Evolutionary conservation across 2,113 vertebrate genomes (phyloP).

Genomic region (Casuarius casuarius): DNA sequence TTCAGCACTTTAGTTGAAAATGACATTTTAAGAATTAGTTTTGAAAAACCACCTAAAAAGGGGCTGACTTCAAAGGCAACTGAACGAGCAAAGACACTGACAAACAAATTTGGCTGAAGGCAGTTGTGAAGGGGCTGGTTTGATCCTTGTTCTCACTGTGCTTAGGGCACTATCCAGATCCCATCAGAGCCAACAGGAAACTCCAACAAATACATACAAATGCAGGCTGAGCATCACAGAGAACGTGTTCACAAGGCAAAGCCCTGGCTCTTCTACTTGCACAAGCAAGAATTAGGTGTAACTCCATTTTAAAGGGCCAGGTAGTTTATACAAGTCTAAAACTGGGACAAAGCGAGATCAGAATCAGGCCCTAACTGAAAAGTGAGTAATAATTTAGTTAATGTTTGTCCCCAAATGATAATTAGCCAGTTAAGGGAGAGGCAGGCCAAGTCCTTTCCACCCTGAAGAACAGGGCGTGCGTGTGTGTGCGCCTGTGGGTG

Average conservation of each 20-base stretch:
- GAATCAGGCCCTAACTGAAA: neutral
- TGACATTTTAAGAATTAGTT: neutral
- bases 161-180: slow-evolving; percentile 1
- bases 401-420: slow-evolving; percentile 43
- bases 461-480: slow-evolving; percentile 51
- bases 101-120: slow-evolving; percentile 45
- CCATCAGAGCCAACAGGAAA: slow-evolving; percentile 24
- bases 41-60: slow-evolving; percentile 19
- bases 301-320: neutral
- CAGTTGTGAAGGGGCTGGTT: neutral
- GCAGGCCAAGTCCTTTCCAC: slow-evolving; percentile 49
- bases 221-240: neutral
- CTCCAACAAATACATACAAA: neutral
- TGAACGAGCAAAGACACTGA: slow-evolving; percentile 7
- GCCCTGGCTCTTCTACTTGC: neutral
- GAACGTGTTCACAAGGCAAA: neutral
- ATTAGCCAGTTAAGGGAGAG: slow-evolving; percentile 55
- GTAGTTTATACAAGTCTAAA: neutral
- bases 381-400: slow-evolving; percentile 41
- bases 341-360: slow-evolving; percentile 2
- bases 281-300: neutral
- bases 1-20: neutral
- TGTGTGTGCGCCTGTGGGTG: slow-evolving; percentile 29
- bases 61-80: slow-evolving; percentile 27
- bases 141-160: slow-evolving; percentile 36